Evolutionary conservation across 2,797 vertebrate species (phyloP).

Genomic region (Lithobates sylvaticus): DNA sequence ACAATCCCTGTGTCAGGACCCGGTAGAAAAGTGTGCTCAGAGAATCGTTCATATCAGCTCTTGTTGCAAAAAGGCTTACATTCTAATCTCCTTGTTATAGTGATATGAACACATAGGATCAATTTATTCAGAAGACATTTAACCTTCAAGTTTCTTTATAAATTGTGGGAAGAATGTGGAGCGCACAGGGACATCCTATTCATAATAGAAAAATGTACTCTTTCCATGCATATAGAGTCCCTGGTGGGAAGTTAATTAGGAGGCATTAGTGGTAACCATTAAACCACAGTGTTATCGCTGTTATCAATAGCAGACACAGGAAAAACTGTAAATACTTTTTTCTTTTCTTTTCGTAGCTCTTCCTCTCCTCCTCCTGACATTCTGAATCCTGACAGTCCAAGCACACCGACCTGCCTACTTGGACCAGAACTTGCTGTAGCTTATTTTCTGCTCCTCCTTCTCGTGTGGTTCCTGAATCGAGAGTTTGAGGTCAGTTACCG

Average conservation of each 20-base stretch:
- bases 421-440: constrained; percentile 87
- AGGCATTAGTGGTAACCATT: too few species aligned
- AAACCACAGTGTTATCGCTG: too few species aligned
- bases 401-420: constrained; percentile 76
- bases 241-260: too few species aligned
- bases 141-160: not conserved
- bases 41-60: too few species aligned
- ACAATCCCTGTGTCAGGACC: too few species aligned
- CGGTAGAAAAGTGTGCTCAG: too few species aligned
- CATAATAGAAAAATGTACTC: not conserved
- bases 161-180: not conserved
- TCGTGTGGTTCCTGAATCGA: constrained; percentile 97
- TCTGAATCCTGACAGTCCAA: not conserved
- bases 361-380: constrained; percentile 59
- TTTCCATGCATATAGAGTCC: too few species aligned
- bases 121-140: not conserved
- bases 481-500: constrained; percentile 98
- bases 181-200: not conserved
- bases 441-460: constrained; percentile 90
- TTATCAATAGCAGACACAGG: too few species aligned
- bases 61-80: not conserved
- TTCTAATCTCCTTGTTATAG: not conserved
- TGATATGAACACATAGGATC: not conserved
- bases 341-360: constrained; percentile 71
- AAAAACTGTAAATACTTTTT: too few species aligned